Evolutionary conservation across 2,113 vertebrate species (phyloP).

Genomic region (Montifringilla adamsi): DNA sequence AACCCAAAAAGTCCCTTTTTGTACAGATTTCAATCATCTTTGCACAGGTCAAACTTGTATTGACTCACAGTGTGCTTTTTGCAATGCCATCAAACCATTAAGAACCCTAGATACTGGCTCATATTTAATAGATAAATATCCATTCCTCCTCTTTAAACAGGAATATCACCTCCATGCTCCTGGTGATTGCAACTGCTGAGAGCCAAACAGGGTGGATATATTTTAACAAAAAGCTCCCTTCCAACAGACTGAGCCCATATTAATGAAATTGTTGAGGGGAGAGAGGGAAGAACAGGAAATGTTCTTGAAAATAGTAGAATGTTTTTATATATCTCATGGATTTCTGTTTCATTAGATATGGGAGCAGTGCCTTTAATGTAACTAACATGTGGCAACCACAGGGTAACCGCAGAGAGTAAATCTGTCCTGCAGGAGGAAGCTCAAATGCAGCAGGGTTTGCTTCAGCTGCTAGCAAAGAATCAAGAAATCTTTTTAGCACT

Average conservation of each 20-base stretch:
- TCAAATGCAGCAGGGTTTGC: conserved; percentile 14
- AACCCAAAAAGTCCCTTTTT: not conserved
- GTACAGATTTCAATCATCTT: not conserved
- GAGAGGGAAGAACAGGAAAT: not conserved
- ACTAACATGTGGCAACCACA: conserved; percentile 50
- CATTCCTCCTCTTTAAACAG: not conserved
- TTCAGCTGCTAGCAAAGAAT: not conserved
- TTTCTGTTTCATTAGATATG: conserved; percentile 40
- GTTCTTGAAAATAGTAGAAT: not conserved
- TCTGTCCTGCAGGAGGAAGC: conserved; percentile 46
- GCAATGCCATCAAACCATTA: not conserved
- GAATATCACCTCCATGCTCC: not conserved
- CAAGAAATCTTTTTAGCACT: not conserved
- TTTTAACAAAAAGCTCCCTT: not conserved
- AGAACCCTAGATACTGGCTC: not conserved
- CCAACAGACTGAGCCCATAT: not conserved
- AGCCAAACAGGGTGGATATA: not conserved
- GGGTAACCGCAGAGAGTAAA: conserved; percentile 48
- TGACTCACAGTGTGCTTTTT: not conserved
- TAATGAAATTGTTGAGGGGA: not conserved
- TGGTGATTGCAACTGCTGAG: not conserved
- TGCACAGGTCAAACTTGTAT: not conserved
- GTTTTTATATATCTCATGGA: not conserved
- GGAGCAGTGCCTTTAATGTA: conserved; percentile 22
- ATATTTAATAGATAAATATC: not conserved